Conservation (phyloP, 2,113 vertebrate species). For the Dasypus novemcinctus region DNA sequence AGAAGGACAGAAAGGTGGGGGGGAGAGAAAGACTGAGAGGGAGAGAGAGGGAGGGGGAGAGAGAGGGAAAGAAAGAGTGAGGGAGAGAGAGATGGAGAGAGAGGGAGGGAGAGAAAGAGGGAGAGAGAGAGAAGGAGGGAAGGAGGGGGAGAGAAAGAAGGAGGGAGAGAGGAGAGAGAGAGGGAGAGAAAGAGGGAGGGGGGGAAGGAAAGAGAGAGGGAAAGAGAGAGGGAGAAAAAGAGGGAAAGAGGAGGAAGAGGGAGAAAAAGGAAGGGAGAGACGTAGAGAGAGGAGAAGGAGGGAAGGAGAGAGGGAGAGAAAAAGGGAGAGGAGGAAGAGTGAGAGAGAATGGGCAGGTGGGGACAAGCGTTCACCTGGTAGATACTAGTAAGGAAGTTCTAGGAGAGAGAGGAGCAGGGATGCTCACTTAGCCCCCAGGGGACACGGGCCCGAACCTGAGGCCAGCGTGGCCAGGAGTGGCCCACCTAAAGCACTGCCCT, state of each 20-base stretch:
- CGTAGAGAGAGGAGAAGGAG: no score
- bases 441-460: background rate
- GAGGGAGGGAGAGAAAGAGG: no score
- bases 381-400: background rate
- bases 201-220: no score
- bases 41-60: background rate
- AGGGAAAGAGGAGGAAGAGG: background rate
- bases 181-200: no score
- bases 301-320: no score
- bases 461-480: background rate
- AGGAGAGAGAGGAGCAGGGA: background rate
- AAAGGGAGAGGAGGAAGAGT: background rate
- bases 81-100: background rate
- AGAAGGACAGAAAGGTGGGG: background rate
- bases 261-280: background rate
- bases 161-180: no score
- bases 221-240: no score
- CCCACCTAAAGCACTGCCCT: background rate
- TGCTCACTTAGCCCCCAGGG: background rate
- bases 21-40: no score
- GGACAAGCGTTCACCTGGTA: background rate
- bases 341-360: background rate
- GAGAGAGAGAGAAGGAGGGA: background rate
- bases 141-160: no score
- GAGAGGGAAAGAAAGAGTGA: rapidly evolving